A percentile compares a stretch with the other conserved stretches of the same genome.
These are phyloP conservation scores for Ahaetulla prasina DNA, from an alignment of 2,113 vertebrate genomes.

Conservation along the genomic window DNA sequence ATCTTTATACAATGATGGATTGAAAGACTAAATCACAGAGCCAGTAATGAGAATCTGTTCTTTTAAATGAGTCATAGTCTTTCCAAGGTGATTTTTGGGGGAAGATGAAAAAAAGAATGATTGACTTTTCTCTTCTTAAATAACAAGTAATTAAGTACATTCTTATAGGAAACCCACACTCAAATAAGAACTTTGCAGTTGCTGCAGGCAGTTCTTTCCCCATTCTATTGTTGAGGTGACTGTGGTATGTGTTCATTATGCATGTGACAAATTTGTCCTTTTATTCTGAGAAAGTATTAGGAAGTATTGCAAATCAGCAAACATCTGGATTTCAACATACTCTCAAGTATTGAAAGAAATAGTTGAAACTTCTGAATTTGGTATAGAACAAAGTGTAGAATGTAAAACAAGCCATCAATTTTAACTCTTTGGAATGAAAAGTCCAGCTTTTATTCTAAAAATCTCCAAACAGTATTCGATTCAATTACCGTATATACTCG, in stretches of 20 bases:
- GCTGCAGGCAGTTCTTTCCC: neutral
- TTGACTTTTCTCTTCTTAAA: constrained; percentile 48
- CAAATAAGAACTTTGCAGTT: constrained; percentile 24
- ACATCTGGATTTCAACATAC: constrained; percentile 52
- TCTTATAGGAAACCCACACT: constrained; percentile 32
- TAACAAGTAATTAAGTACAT: constrained; percentile 48
- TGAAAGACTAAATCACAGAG: constrained; percentile 60
- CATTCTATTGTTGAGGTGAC: constrained; percentile 5
- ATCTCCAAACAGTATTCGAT: neutral
- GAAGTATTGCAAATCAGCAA: constrained; percentile 41
- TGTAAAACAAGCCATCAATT: constrained; percentile 25
- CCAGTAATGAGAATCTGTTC: constrained; percentile 64
- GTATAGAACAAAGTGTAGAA: constrained; percentile 11
- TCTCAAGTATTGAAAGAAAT: constrained; percentile 28
- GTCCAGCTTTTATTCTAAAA: constrained; percentile 10
- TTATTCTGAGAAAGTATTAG: constrained; percentile 10
- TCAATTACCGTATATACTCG: too few relatives aligned
- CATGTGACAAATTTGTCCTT: constrained; percentile 27
- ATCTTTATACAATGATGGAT: constrained; percentile 66
- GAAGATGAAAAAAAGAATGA: constrained; percentile 40
- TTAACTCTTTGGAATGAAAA: constrained; percentile 24
- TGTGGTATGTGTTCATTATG: constrained; percentile 23
- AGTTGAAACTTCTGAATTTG: constrained; percentile 34
- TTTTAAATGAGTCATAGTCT: constrained; percentile 70
- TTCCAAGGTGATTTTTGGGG: constrained; percentile 51